Evolutionary conservation across 2,797 vertebrate genomes (phyloP).

Genomic region (Podargus strigoides): DNA sequence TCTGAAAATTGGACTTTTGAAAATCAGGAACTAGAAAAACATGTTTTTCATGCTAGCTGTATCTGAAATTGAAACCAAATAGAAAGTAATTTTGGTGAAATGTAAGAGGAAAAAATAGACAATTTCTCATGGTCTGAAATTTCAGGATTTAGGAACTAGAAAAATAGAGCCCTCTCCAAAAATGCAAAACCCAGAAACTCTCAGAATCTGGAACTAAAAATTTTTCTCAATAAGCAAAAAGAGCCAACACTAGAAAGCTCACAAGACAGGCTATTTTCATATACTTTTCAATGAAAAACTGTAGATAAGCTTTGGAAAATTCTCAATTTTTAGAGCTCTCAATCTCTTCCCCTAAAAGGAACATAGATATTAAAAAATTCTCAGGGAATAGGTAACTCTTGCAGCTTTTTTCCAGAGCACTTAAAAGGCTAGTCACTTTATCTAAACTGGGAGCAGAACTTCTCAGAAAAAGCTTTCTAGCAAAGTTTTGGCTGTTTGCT

Average conservation of each 20-base stretch:
- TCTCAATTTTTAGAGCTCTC: neutral
- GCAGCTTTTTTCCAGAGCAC: neutral
- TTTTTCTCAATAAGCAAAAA: neutral
- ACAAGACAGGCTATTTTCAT: neutral
- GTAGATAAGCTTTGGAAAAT: neutral
- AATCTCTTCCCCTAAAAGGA: neutral
- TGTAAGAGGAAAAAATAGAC: neutral
- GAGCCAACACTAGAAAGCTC: neutral
- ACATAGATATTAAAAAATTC: neutral
- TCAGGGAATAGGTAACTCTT: neutral
- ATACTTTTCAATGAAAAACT: neutral
- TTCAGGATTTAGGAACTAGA: neutral
- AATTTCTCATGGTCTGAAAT: neutral
- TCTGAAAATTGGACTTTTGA: neutral
- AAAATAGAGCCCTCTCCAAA: neutral
- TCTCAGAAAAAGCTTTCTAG: neutral
- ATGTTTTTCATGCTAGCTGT: accelerated
- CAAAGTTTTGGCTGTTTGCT: neutral
- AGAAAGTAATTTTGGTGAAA: neutral
- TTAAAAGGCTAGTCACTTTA: neutral
- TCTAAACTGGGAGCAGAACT: neutral
- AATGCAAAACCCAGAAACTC: neutral
- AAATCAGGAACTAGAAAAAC: neutral
- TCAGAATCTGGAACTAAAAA: neutral
- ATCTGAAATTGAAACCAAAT: neutral